Evolutionary conservation across 2,113 vertebrate species (phyloP).

Genomic region (Cynoglossus semilaevis): DNA sequence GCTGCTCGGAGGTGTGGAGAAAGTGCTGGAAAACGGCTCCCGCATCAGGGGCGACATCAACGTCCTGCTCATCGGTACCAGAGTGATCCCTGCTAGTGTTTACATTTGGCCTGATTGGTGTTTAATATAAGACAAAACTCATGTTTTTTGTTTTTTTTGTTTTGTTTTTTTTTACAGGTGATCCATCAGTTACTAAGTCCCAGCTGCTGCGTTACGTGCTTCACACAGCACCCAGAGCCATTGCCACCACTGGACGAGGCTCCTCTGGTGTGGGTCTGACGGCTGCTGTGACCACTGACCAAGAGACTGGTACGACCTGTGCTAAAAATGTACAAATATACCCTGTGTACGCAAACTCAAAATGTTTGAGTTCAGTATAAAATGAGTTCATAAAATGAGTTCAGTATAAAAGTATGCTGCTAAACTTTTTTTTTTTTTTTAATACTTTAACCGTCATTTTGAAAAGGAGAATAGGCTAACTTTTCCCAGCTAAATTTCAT

Average conservation of each 20-base stretch:
- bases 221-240: slow-evolving; percentile 88
- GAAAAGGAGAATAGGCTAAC: too few relatives aligned
- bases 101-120: not conserved
- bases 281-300: slow-evolving; percentile 93
- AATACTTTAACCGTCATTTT: too few relatives aligned
- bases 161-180: slow-evolving; percentile 75
- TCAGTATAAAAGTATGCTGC: too few relatives aligned
- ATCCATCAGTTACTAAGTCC: slow-evolving; percentile 96
- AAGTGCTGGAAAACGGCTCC: slow-evolving; percentile 90
- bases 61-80: slow-evolving; percentile 89
- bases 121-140: not conserved
- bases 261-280: slow-evolving; percentile 94
- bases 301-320: slow-evolving; percentile 85
- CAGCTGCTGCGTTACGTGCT: slow-evolving; percentile 95
- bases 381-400: too few relatives aligned
- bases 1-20: slow-evolving; percentile 94
- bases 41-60: slow-evolving; percentile 97
- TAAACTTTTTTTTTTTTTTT: too few relatives aligned
- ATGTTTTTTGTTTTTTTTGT: not conserved
- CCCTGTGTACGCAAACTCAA: too few relatives aligned
- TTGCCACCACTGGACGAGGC: slow-evolving; percentile 95
- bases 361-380: too few relatives aligned
- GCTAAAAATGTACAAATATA: too few relatives aligned
- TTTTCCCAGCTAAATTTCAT: too few relatives aligned
- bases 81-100: not conserved